Evolutionary conservation across 2,113 vertebrate genomes (phyloP).

Genomic region (Ceyx melanurus): DNA sequence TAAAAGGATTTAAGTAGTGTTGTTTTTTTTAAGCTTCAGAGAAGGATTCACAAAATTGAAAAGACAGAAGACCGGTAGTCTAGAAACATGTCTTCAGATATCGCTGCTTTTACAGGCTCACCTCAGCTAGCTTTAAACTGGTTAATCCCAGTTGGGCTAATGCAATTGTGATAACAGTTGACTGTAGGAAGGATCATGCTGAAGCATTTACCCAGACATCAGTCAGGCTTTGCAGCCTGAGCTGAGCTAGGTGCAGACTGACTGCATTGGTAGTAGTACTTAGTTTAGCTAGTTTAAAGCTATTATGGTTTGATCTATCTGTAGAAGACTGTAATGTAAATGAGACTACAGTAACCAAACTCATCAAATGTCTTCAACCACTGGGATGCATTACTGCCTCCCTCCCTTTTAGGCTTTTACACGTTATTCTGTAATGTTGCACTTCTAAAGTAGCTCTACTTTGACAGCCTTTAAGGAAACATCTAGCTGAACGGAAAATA

Average conservation of each 20-base stretch:
- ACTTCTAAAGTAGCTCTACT: neutral
- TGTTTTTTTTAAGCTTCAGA: neutral
- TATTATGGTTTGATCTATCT: slow-evolving; percentile 12
- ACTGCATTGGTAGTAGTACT: neutral
- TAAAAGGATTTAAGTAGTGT: neutral
- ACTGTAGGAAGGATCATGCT: slow-evolving; percentile 1
- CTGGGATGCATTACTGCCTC: neutral
- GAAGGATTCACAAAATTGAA: neutral
- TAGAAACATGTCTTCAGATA: neutral
- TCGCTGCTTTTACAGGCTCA: neutral
- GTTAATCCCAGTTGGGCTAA: slow-evolving; percentile 34
- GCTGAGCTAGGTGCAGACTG: neutral
- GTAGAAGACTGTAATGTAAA: neutral
- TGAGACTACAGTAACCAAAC: neutral
- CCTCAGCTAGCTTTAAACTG: slow-evolving; percentile 4
- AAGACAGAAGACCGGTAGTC: neutral
- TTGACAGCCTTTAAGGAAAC: neutral
- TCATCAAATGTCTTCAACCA: neutral
- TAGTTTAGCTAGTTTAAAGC: neutral
- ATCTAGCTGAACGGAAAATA: neutral
- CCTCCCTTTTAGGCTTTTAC: neutral
- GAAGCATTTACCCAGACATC: slow-evolving; percentile 23
- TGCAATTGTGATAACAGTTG: slow-evolving; percentile 3
- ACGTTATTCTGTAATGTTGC: neutral
- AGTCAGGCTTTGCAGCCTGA: slow-evolving; percentile 40